A percentile compares a stretch with the other conserved stretches of the same genome.
phyloP scores from a whole-genome alignment of 92 coral and sea anemone species.

The Montipora capitata region DNA sequence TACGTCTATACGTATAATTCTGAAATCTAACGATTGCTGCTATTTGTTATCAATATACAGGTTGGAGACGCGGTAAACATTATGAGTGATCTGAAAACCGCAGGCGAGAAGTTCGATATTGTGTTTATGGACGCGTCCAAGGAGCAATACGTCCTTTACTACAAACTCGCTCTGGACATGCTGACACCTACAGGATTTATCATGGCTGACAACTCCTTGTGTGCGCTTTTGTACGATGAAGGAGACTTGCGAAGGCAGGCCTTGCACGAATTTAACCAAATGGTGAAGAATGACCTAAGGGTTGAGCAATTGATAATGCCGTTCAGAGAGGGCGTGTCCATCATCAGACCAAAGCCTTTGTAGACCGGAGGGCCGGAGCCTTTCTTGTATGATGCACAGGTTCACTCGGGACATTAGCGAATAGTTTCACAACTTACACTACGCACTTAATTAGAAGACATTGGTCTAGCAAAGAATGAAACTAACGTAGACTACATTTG shows the following conservation, averaged over 20 bases:
- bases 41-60: neutral
- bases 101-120: slow-evolving; percentile 59
- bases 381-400: no score
- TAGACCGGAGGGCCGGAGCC: no score
- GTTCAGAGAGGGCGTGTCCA: slow-evolving; percentile 68
- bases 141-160: slow-evolving; percentile 62
- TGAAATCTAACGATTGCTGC: neutral
- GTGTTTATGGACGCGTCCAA: slow-evolving; percentile 65
- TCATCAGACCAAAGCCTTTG: slow-evolving; percentile 31
- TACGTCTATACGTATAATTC: neutral
- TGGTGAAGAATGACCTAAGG: slow-evolving; percentile 54
- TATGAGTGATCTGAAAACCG: slow-evolving; percentile 31
- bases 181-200: slow-evolving; percentile 55
- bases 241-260: slow-evolving; percentile 64
- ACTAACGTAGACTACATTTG: no score
- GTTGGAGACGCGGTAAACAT: slow-evolving; percentile 65
- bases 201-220: slow-evolving; percentile 65
- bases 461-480: no score
- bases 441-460: no score
- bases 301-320: slow-evolving; percentile 71
- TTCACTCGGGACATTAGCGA: no score
- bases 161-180: slow-evolving; percentile 50
- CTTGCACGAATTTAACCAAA: slow-evolving; percentile 61
- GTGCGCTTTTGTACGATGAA: slow-evolving; percentile 56
- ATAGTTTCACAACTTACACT: no score